Conservation (phyloP, 2,797 vertebrate genomes). For the Catharus ustulatus region DNA sequence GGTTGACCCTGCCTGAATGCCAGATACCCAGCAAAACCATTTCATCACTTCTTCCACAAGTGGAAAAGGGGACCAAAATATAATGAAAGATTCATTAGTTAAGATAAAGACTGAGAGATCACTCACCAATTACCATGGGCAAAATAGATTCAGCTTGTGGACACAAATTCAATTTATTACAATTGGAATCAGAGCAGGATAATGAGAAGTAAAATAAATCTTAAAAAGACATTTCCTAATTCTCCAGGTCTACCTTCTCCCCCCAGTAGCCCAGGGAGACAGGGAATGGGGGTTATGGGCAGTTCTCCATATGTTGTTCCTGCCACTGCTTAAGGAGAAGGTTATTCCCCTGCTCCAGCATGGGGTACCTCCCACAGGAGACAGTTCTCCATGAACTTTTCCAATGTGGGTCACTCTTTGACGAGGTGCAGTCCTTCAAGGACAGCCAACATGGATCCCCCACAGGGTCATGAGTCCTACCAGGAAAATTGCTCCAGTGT, state of each 20-base stretch:
- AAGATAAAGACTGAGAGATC: not conserved
- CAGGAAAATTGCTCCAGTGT: not conserved
- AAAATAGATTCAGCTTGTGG: not conserved
- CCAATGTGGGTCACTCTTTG: not conserved
- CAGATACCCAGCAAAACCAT: not conserved
- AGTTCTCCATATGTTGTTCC: not conserved
- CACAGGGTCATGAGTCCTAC: not conserved
- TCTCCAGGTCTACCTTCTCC: not conserved
- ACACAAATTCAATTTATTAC: not conserved
- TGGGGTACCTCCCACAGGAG: accelerated
- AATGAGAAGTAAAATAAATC: not conserved
- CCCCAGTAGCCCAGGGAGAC: accelerated
- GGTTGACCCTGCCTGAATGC: not conserved
- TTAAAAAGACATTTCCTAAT: not conserved
- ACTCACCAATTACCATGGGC: accelerated
- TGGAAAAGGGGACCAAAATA: not conserved
- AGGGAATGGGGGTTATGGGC: not conserved
- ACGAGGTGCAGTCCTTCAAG: not conserved
- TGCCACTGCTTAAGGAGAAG: not conserved
- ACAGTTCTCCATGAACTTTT: too few species aligned
- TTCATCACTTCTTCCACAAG: not conserved
- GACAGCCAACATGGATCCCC: accelerated
- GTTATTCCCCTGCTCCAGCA: not conserved
- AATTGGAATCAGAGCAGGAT: not conserved
- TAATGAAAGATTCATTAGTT: not conserved